Evolutionary conservation across 2,113 vertebrate genomes (phyloP).

Genomic region (Nesogale talazaci): DNA sequence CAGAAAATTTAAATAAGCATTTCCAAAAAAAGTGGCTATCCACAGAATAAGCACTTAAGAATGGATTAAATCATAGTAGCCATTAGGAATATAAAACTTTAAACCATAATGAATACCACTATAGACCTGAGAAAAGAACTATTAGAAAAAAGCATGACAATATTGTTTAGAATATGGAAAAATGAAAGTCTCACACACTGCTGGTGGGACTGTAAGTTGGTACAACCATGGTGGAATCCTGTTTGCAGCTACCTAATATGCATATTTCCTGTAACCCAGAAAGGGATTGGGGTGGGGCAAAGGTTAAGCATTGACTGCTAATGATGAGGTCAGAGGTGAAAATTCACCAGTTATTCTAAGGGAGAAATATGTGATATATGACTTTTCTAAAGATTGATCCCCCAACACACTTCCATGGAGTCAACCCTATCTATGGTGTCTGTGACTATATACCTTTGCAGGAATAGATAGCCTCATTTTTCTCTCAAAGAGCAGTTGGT

Average conservation of each 20-base stretch:
- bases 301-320: neutral
- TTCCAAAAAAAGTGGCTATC: conserved; percentile 32
- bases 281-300: neutral
- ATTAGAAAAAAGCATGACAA: neutral
- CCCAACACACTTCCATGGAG: no score
- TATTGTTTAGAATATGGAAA: neutral
- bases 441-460: no score
- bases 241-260: neutral
- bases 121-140: no score
- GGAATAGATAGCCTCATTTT: no score
- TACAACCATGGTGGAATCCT: conserved; percentile 5
- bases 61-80: neutral
- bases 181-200: neutral
- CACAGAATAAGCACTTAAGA: conserved; percentile 46
- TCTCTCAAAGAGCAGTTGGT: no score
- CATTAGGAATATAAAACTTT: conserved; percentile 37
- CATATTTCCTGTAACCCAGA: neutral
- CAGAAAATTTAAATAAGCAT: conserved; percentile 23
- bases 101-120: conserved; percentile 2
- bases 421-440: no score
- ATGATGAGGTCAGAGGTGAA: neutral
- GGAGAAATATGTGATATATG: neutral
- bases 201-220: neutral
- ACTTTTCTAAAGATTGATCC: neutral
- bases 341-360: neutral